Base-by-base conservation (phyloP, 2,113 vertebrate species). In the Meriones unguiculatus region DNA sequence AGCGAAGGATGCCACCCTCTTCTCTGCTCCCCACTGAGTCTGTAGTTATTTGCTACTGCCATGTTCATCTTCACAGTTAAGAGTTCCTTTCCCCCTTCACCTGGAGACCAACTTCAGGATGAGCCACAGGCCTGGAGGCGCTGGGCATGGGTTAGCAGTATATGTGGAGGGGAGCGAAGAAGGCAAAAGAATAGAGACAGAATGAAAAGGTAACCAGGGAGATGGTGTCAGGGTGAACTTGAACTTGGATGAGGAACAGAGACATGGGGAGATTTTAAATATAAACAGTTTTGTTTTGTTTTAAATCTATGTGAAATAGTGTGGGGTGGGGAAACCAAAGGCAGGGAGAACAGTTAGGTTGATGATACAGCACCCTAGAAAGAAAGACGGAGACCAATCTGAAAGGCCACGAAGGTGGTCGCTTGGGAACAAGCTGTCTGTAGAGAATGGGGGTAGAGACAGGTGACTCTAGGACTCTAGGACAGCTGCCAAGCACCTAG, bases 1-100 rank as follows among this genome's bases (percentile, higher is more conserved):
- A 0, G 11, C 12, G 28, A 57, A 28, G 30, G 22, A 10, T 0
- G 15, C 41, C 1, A 38, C 6, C 14, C 11, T 4, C 2, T 7
- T 65, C 65, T 46, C 54, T 9, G 5, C 2, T 12, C 52, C 35
- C 32, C 11, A 5, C 22, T 4, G 2, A 3, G 14, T 38, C 22
- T 25, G 41, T 3, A 22, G 54, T 3, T 10, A 73, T 41, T n/a
- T 65, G 28, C 57, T 65, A 25, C 35, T 52, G 30, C 24, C 57
- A 72, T 35, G 52, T 35, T 50, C 35, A 10, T 64, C 50, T 32
- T 46, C 50, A 77, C 0, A 59, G 8, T 10, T 50, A 35, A 62
- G 28, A 54, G 30, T 10, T 70, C 62, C 30, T 30, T 41, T 12
- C 7, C 41, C 54, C 65, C 6, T 14, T 59, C n/a, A 30, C 9